Evolutionary conservation across 2,113 vertebrate genomes (phyloP), one percentile per base, ranked within the genome.

Genomic region (Mobula hypostoma): DNA sequence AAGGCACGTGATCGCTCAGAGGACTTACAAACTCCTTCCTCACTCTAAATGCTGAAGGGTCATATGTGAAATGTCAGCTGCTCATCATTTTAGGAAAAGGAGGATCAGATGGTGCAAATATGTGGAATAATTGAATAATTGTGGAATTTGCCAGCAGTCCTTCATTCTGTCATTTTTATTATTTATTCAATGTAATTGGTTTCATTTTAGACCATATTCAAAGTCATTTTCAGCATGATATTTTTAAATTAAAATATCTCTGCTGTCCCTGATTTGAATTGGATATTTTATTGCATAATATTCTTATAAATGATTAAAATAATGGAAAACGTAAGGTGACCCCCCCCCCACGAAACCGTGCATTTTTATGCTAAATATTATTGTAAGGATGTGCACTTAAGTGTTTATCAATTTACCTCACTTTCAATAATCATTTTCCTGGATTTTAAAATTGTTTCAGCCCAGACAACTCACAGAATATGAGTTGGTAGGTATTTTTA

Each of bases 171-270:
- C 80, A 83, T 29, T 12, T n/a, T n/a, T 77, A 21, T 24, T 56
- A 7, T n/a, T 63, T 72, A 19, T 72, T 21, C 82, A 85, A 85
- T 58, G 58, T 85, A 85, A 58, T 85, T 85, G 82, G 27, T 85
- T 58, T 58, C 6, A 85, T 85, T 85, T 48, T 85, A 24, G 56
- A 17, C 21, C 27, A 24, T 40, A 82, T 27, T 85, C 82, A 58
- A 11, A 17, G 29, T 32, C 48, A 56, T 58, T 85, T 21, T 21
- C 82, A 82, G 15, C n/a, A 8, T 85, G 36, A 85, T 48, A 7
- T 85, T 85, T 85, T 85, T 27, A 85, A 48, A 85, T 85, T 56
- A 85, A 85, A 85, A 24, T 19, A 85, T 78, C 8, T 78, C n/a
- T 14, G 77, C 77, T 32, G 32, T 78, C 32, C n/a, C 77, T 14